A percentile compares a stretch with the other conserved stretches of the same genome.
These are phyloP conservation scores for Sebastolobus alascanus DNA, from an alignment of 2,797 vertebrate species.

Conservation along the genomic window DNA sequence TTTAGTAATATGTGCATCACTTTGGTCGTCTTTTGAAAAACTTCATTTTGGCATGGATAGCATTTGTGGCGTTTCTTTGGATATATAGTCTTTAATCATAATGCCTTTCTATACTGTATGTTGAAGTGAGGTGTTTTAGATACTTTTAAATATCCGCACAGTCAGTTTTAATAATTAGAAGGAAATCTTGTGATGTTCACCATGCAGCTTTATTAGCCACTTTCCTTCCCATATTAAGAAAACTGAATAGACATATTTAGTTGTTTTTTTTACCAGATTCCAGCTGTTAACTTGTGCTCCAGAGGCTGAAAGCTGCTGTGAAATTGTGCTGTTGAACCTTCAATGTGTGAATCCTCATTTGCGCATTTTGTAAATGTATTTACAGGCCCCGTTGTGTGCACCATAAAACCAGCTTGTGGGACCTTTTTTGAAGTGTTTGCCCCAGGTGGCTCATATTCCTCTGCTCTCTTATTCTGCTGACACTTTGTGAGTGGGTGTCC, in stretches of 20 bases:
- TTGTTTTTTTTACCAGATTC: not conserved
- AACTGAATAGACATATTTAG: not conserved
- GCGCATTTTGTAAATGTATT: constrained; percentile 37
- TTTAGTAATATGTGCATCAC: constrained; percentile 40
- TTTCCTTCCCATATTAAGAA: not conserved
- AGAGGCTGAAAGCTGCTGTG: constrained; percentile 18
- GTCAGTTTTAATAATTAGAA: not conserved
- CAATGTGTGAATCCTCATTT: constrained; percentile 23
- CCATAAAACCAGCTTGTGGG: constrained; percentile 45
- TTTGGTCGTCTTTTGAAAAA: constrained; percentile 28
- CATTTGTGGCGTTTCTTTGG: not conserved
- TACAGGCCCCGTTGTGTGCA: constrained; percentile 24
- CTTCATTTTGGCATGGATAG: not conserved
- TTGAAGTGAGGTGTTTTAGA: not conserved
- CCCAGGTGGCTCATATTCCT: constrained; percentile 62
- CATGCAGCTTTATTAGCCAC: not conserved
- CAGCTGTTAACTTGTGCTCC: constrained; percentile 17
- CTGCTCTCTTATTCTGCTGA: constrained; percentile 61
- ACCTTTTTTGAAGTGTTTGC: constrained; percentile 57
- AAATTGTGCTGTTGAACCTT: constrained; percentile 37
- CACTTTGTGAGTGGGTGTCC: constrained; percentile 64
- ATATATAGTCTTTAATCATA: not conserved
- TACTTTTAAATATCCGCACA: not conserved
- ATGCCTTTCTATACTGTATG: not conserved
- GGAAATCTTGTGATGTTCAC: not conserved